Conservation (phyloP, 64 coral and sea anemone species). For the Porites lutea region DNA sequence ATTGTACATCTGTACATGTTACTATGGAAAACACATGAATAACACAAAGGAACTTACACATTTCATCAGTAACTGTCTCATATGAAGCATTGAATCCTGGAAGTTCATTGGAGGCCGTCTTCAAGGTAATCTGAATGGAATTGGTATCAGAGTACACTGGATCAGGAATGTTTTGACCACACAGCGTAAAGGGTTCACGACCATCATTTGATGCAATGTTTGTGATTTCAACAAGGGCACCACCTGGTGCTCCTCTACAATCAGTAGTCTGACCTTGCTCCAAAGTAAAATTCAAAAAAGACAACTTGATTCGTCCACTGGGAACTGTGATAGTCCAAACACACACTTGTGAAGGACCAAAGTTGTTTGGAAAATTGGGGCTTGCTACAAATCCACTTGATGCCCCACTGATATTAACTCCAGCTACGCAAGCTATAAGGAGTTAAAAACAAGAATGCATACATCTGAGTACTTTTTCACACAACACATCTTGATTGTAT, state of each 20-base stretch:
- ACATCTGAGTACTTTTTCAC: too few relatives aligned
- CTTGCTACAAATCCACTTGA: slow-evolving; percentile 13
- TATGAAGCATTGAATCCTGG: neutral
- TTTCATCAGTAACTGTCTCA: neutral
- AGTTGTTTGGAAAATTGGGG: slow-evolving; percentile 8
- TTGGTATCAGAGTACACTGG: slow-evolving; percentile 3
- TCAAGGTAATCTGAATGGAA: neutral
- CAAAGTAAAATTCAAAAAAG: neutral
- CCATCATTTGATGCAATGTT: slow-evolving; percentile 7
- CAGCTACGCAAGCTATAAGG: neutral
- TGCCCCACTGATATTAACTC: neutral
- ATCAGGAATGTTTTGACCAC: neutral
- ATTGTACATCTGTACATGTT: too few relatives aligned
- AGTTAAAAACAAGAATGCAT: too few relatives aligned
- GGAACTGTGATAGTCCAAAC: slow-evolving; percentile 13
- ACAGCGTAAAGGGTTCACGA: neutral
- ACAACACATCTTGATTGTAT: too few relatives aligned
- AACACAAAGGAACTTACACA: neutral
- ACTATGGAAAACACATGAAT: too few relatives aligned
- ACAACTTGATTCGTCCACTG: slow-evolving; percentile 2
- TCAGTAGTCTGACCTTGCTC: neutral
- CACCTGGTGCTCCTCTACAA: neutral
- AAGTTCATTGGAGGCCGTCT: neutral
- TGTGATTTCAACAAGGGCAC: neutral
- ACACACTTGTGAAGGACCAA: neutral